Evolutionary conservation across 2,888 invertebrate species (phyloP), one percentile per base, ranked within the genome.

Genomic region (Hypercompe scribonia): DNA sequence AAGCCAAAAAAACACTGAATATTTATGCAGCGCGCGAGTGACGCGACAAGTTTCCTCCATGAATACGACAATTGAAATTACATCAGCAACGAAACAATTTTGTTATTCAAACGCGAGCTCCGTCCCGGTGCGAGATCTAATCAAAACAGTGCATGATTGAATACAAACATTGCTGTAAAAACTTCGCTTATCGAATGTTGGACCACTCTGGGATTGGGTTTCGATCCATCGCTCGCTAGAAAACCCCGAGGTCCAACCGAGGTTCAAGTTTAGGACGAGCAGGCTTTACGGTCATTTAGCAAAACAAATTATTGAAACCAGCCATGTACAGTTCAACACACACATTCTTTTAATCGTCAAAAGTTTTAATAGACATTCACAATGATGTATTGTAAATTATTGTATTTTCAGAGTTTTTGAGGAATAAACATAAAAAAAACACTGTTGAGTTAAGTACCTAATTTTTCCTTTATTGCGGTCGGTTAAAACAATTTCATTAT

Each of bases 61-160:
- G 86, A 87, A 87, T 87, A 84, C 82, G 84, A 87, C 88, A 84
- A 90, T 90, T 89, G 88, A 89, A 89, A 89, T 89, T 82, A 86
- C 83, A 81, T 81, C 77, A 78, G 76, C 73, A 75, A 75, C 81
- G 84, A 81, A 82, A 81, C 84, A 84, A 79, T 82, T 81, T 84
- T 84, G 79, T 81, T 84, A 84, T 83, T 86, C 82, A 81, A 81
- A 81, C 81, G 76, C 61, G 66, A 24, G 63, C n/a, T 31, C 70
- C 36, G 54, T n/a, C 68, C 63, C 24, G 28, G 34, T n/a, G 65
- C 64, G 42, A 33, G 66, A 72, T 72, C 34, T 65, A 77, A 82
- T 78, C 81, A 81, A 74, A 85, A 86, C 83, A 84, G 82, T 75
- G 75, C 72, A 71, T 81, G 80, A 87, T 87, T 82, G 81, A 87